Evolutionary conservation across 2,888 invertebrate genomes (phyloP).

Genomic region (Andrena chrysosceles): DNA sequence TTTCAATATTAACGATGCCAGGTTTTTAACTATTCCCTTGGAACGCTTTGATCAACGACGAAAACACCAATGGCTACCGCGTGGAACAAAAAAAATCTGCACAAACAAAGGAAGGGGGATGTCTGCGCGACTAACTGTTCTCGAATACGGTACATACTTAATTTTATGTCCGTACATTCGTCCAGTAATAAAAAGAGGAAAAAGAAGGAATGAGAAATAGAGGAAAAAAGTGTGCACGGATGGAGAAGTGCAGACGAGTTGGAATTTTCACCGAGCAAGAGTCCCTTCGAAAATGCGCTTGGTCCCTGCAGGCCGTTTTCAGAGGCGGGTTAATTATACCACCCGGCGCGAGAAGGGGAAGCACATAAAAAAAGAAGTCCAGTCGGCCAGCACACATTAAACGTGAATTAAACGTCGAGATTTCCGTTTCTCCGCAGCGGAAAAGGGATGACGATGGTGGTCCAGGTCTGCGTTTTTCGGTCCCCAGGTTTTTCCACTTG

Average conservation of each 20-base stretch:
- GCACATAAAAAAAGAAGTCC: constrained; percentile 58
- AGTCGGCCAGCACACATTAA: constrained; percentile 71
- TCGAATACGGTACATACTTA: constrained; percentile 64
- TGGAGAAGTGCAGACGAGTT: constrained; percentile 70
- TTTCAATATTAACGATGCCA: too few species aligned
- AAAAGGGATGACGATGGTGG: constrained; percentile 63
- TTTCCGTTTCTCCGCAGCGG: constrained; percentile 69
- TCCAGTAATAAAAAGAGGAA: constrained; percentile 27
- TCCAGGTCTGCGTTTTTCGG: constrained; percentile 61
- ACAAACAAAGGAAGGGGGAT: constrained; percentile 57
- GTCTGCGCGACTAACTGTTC: constrained; percentile 58
- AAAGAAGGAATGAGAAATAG: constrained; percentile 47
- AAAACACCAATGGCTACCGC: constrained; percentile 21
- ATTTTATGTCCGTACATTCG: constrained; percentile 68
- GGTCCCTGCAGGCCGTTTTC: constrained; percentile 73
- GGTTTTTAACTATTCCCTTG: background rate
- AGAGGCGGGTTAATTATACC: constrained; percentile 74
- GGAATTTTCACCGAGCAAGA: constrained; percentile 68
- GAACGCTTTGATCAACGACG: constrained; percentile 15
- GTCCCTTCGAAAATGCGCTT: constrained; percentile 73
- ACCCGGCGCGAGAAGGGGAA: constrained; percentile 68
- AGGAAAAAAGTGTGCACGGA: constrained; percentile 54
- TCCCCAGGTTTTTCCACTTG: constrained; percentile 29
- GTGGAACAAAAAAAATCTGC: constrained; percentile 36
- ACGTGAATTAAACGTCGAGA: constrained; percentile 74